Conservation (phyloP, 2,797 vertebrate genomes). For the Amniataba percoides region DNA sequence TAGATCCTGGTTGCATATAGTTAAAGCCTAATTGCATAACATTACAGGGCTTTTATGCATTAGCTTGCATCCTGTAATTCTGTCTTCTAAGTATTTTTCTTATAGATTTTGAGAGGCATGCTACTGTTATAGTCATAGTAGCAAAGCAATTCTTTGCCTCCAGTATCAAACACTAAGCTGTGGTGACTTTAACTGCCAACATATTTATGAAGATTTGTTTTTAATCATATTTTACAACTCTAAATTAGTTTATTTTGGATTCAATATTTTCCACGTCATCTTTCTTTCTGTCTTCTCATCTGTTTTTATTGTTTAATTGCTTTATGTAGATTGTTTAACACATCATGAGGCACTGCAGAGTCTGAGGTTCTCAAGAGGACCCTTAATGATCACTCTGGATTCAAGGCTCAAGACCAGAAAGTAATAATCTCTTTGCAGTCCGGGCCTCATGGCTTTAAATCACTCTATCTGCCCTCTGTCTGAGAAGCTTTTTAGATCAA, state of each 20-base stretch:
- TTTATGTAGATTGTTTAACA: constrained; percentile 1
- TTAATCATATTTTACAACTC: neutral
- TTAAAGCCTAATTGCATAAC: constrained; percentile 15
- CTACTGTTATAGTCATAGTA: neutral
- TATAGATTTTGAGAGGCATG: neutral
- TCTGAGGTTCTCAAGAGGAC: constrained; percentile 21
- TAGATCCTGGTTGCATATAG: neutral
- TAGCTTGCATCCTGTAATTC: neutral
- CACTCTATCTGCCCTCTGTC: constrained; percentile 1
- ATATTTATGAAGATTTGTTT: neutral
- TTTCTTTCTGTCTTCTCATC: neutral
- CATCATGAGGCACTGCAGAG: neutral
- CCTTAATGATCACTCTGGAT: neutral
- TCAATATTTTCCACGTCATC: neutral
- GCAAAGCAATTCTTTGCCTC: neutral
- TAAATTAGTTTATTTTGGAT: neutral
- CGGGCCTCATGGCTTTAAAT: constrained; percentile 24
- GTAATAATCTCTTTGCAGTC: constrained; percentile 35
- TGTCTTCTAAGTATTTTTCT: constrained; percentile 8
- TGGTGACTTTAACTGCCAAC: neutral
- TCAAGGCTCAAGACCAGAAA: constrained; percentile 19
- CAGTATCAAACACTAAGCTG: neutral
- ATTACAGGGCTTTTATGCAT: constrained; percentile 17
- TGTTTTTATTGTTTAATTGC: neutral
- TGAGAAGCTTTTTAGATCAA: constrained; percentile 38